These are phyloP conservation scores for Drosophila hawaiiensis DNA, from an alignment of 2,888 invertebrate genomes.

Conservation along the genomic window DNA sequence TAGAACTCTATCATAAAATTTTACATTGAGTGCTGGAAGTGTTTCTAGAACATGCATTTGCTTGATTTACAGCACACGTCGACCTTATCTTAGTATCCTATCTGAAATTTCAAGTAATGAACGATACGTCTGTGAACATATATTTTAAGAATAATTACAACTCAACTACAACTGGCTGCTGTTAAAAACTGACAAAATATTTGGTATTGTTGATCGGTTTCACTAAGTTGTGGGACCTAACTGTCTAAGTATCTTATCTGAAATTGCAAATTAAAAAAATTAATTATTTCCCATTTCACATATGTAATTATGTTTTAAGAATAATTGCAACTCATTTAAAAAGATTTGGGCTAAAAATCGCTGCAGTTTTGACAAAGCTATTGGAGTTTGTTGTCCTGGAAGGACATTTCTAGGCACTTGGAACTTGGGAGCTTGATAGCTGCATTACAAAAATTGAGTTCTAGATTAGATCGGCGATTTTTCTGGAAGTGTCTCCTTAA, in stretches of 20 bases:
- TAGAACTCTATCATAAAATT: slow-evolving; percentile 12
- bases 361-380: not conserved
- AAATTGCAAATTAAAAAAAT: not conserved
- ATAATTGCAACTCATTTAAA: not conserved
- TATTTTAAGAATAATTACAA: not conserved
- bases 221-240: not conserved
- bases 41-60: not conserved
- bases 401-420: not conserved
- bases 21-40: not conserved
- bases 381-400: not conserved
- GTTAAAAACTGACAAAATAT: not conserved
- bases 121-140: not conserved
- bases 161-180: not conserved
- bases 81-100: not conserved
- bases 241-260: not conserved
- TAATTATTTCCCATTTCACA: too few relatives aligned
- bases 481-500: not conserved
- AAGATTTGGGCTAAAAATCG: not conserved
- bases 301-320: not conserved
- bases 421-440: too few relatives aligned
- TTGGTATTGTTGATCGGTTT: not conserved
- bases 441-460: too few relatives aligned
- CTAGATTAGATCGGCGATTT: too few relatives aligned
- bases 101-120: not conserved
- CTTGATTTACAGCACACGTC: not conserved